Evolutionary conservation across 2,113 vertebrate species (phyloP).

Genomic region (Hiodon alosoides): DNA sequence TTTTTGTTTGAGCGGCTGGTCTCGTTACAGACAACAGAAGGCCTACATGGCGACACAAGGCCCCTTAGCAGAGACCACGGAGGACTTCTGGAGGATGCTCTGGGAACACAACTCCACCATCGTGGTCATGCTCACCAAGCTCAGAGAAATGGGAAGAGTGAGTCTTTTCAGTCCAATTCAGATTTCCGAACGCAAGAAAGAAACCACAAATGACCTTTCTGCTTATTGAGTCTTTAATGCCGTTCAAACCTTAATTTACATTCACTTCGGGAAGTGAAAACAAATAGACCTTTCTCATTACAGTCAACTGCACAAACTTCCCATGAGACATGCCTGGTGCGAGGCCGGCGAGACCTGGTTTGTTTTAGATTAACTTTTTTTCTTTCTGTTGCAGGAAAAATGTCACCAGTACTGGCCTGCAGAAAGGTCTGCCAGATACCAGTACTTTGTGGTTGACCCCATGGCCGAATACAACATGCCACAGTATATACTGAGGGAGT

Average conservation of each 20-base stretch:
- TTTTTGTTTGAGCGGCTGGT: conserved; percentile 17
- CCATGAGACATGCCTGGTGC: not conserved
- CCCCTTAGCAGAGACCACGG: conserved; percentile 92
- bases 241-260: not conserved
- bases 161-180: conserved; percentile 25
- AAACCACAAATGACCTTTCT: too few relatives aligned
- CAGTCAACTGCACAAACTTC: not conserved
- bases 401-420: conserved; percentile 99
- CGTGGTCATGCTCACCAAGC: conserved; percentile 96
- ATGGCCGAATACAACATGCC: conserved; percentile 99
- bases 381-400: conserved; percentile 73
- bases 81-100: conserved; percentile 98
- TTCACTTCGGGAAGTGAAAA: not conserved
- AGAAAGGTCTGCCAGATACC: conserved; percentile 91
- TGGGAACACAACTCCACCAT: conserved; percentile 99
- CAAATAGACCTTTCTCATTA: not conserved
- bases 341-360: not conserved
- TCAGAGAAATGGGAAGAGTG: conserved; percentile 97
- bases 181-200: too few relatives aligned
- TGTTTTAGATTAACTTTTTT: not conserved
- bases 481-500: conserved; percentile 95
- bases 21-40: conserved; percentile 80
- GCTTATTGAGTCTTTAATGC: not conserved
- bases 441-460: conserved; percentile 89
- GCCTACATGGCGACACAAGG: conserved; percentile 97